Evolutionary conservation across 2,797 vertebrate species (phyloP).

Genomic region (Gymnodraco acuticeps): DNA sequence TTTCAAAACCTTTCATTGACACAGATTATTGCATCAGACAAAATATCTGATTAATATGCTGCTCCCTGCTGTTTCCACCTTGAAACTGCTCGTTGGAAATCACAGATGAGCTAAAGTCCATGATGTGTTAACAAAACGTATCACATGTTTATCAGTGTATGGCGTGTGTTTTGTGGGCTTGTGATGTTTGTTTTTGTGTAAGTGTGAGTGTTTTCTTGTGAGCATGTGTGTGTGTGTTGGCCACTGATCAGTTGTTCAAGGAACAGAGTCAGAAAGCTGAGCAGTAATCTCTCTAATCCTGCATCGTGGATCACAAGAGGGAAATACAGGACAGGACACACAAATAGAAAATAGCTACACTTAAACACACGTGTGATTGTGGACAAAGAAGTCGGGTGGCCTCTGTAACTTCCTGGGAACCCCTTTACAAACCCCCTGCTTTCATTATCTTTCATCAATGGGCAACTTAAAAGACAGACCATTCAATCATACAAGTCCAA

Average conservation of each 20-base stretch:
- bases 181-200: neutral
- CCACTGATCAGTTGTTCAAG: slow-evolving; percentile 24
- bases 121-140: neutral
- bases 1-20: slow-evolving; percentile 48
- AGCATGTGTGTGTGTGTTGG: neutral
- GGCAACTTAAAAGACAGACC: neutral
- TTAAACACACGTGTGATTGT: slow-evolving; percentile 9
- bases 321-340: slow-evolving; percentile 59
- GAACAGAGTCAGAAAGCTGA: slow-evolving; percentile 48
- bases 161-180: neutral
- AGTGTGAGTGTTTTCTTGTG: neutral
- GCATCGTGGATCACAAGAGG: slow-evolving; percentile 58
- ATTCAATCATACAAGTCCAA: neutral
- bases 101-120: neutral
- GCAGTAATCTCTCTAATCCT: slow-evolving; percentile 77
- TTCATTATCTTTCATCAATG: neutral
- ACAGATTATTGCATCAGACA: slow-evolving; percentile 61
- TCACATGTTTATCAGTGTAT: no score
- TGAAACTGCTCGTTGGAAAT: slow-evolving; percentile 3
- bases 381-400: neutral
- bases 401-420: neutral
- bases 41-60: slow-evolving; percentile 58
- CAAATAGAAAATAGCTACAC: slow-evolving; percentile 57
- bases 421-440: neutral
- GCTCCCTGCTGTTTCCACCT: slow-evolving; percentile 15